Base-by-base conservation (phyloP, 2,113 vertebrate species). In the Ailurus styani region DNA sequence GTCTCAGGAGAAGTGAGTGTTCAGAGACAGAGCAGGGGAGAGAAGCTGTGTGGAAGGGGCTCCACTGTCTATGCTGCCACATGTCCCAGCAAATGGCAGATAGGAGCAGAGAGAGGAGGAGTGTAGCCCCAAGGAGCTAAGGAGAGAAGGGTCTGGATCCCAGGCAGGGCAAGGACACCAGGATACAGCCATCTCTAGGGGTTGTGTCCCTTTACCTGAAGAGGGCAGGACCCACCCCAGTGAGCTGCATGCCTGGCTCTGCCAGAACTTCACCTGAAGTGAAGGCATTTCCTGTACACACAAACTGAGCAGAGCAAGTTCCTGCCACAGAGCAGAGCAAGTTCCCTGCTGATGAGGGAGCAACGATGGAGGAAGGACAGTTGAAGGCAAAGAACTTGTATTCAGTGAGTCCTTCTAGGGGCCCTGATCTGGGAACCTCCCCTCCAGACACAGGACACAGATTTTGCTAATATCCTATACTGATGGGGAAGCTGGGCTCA, bases 1-100 rank as follows among this genome's bases (percentile, higher is more conserved):
- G 45, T 64, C 54, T 84, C 45, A 23, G 4, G 14, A 45, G 15
- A n/a, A 37, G 8, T 73, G 15, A 29, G 31, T 17, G 8, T 81
- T 6, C 34, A 27, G 66, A 73, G 73, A 40, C 18, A 42, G 60
- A 60, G 23, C 29, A 29, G 15, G 31, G 42, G 31, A 78, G 42
- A 82, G 25, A 40, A 47, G 79, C 29, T 60, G 27, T 34, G 11
- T 3, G 27, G 79, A 40, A 86, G 60, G 8, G 13, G 15, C 50
- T 86, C 21, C n/a, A 25, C 11, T 23, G 62, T 34, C 1, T 27
- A 3, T 12, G 8, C 60, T 47, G 62, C 55, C 47, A 15, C 1
- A 9, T 10, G 8, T 42, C n/a, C 17, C 0, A 0, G 29, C 0
- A 7, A 52, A 42, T 9, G 23, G 62, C 11, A 31, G 64, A 62